Conservation (phyloP, 2,888 invertebrate genomes). For the Allolobophora icterica region DNA sequence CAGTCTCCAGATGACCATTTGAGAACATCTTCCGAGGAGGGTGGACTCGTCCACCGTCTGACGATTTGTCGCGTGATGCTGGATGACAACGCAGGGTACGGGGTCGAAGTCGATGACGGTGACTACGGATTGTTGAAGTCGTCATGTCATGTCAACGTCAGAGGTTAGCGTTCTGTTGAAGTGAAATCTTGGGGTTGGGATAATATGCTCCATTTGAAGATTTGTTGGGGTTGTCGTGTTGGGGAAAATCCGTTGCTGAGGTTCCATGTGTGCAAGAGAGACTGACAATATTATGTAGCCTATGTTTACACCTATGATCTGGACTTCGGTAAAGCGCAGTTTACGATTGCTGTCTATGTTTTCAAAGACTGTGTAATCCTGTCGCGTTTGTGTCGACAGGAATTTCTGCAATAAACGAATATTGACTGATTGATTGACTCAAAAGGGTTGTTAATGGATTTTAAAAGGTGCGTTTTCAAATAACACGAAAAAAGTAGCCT, state of each 20-base stretch:
- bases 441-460: too few species aligned
- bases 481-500: too few species aligned
- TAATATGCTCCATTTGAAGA: not conserved
- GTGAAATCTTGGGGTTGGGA: not conserved
- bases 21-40: slow-evolving; percentile 51
- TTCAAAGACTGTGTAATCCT: too few species aligned
- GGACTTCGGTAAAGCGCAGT: too few species aligned
- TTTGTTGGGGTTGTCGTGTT: not conserved
- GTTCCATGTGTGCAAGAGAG: too few species aligned
- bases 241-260: not conserved
- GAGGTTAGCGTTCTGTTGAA: slow-evolving; percentile 27
- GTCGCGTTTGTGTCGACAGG: too few species aligned
- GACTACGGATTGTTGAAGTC: slow-evolving; percentile 75
- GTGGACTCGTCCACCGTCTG: slow-evolving; percentile 64
- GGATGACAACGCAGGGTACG: slow-evolving; percentile 73
- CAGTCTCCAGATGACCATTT: slow-evolving; percentile 8
- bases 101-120: slow-evolving; percentile 45
- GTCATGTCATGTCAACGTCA: slow-evolving; percentile 29
- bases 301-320: too few species aligned
- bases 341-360: too few species aligned
- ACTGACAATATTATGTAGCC: too few species aligned
- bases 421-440: too few species aligned
- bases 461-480: too few species aligned
- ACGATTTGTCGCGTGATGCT: slow-evolving; percentile 82
- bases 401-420: too few species aligned